Evolutionary conservation across 2,113 vertebrate genomes (phyloP), one percentile per base, ranked within the genome.

Genomic region (Silurus asotus): DNA sequence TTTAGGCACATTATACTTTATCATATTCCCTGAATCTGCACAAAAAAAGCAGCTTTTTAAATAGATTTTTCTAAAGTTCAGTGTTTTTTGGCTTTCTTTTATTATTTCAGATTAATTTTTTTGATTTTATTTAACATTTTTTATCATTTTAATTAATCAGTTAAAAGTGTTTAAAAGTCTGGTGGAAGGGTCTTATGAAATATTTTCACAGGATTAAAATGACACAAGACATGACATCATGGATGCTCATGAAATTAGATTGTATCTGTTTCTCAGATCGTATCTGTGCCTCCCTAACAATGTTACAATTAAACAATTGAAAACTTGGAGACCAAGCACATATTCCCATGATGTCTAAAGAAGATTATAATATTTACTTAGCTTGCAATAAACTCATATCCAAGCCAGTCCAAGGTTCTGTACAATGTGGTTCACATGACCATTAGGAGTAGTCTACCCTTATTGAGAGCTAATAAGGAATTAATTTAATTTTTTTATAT

Each of bases 391-490:
- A 65, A 64, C 76, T 58, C 58, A 84, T 61, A 49, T 69, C 74
- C 53, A 76, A 70, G 61, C 45, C 7, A 23, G 20, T 79, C 20
- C 37, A 77, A 37, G 65, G 17, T 65, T 59, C 64, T 72, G 23
- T 37, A 37, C 28, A 37, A 69, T 87, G 53, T 9, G 72, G 58
- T 85, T 56, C 61, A 78, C 78, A 62, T 78, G 48, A 72, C 48
- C 5, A 82, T 55, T 89, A 82, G 77, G 75, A 84, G 49, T 28
- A 56, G 58, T 83, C 69, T 79, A 25, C 53, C 13, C 17, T 25
- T 72, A 61, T 51, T 81, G 78, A 82, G 56, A 76, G 70, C 76
- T 37, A 37, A 37, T 37, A 37, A 37, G 1, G 28, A 37, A 37
- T 37, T 37, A 37, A 37, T 37, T 37, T 37, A 37, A 37, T 37